These are phyloP conservation scores for Marmota flaviventris DNA, from an alignment of 2,113 vertebrate species.

Conservation along the genomic window DNA sequence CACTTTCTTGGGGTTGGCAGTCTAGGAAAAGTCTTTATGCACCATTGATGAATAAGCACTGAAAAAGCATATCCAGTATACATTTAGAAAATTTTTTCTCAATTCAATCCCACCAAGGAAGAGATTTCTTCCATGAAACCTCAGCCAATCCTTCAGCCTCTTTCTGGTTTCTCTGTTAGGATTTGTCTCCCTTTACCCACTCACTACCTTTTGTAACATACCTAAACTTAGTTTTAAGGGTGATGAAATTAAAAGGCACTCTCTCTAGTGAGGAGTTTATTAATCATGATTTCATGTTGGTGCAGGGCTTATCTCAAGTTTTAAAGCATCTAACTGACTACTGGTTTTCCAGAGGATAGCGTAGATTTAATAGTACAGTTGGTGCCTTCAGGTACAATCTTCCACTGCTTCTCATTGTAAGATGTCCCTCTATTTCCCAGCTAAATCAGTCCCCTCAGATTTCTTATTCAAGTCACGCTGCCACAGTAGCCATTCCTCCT, in stretches of 20 bases:
- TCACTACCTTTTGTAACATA: neutral
- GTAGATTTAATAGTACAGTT: neutral
- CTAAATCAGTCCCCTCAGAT: neutral
- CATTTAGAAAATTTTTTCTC: conserved; percentile 29
- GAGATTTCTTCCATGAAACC: neutral
- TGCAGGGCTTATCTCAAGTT: neutral
- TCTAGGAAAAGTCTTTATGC: neutral
- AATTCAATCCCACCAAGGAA: neutral
- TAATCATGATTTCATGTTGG: neutral
- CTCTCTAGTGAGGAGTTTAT: neutral
- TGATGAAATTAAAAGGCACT: neutral
- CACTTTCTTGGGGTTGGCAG: neutral
- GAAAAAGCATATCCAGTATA: conserved; percentile 6
- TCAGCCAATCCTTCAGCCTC: neutral
- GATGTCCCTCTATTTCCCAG: neutral
- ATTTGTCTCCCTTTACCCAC: neutral
- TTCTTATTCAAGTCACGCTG: neutral
- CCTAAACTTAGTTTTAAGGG: neutral
- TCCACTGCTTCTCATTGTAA: neutral
- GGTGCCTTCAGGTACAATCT: neutral
- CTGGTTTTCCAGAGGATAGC: neutral
- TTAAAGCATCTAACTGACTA: conserved; percentile 8
- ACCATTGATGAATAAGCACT: conserved; percentile 20
- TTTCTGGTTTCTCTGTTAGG: neutral
- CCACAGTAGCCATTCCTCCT: neutral